Base-by-base conservation (phyloP, 2,113 vertebrate species). In the Acanthisitta chloris region DNA sequence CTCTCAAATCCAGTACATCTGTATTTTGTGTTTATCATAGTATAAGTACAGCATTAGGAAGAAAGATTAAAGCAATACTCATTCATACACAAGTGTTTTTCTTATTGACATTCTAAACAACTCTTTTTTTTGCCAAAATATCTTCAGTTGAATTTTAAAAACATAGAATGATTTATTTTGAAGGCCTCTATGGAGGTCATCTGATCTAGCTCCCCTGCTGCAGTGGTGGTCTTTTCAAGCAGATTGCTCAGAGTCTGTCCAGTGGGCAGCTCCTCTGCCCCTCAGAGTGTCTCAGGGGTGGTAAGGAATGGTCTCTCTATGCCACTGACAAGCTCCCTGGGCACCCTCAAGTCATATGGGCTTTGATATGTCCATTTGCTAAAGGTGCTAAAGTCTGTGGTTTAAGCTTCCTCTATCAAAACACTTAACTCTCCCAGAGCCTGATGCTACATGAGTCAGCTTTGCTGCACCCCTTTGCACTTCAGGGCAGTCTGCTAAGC, bases 261-360 rank as follows among this genome's bases (percentile, higher is more conserved):
- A 12, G 9, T 61, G 51, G 17, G 17, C 42, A 26, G 23, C 42
- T 77, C 0, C 1, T 42, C 52, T 23, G 25, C 25, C 46, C 67
- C 10, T 76, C 77, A 2, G 11, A 62, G 14, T 17, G 20, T 67
- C 69, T n/a, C 54, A 64, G 36, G 38, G 28, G 15, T 45, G 48
- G 11, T 4, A 26, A 25, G 14, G 23, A 36, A 78, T 52, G 43
- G 12, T 46, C 6, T 81, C 23, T 29, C 38, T 51, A 1, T 24
- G 23, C 38, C 36, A 36, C 0, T 26, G 52, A n/a, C 4, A 77
- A 67, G 2, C 29, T 46, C 51, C 17, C 21, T 81, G 46, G 58
- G 23, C 43, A 33, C 20, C 16, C 8, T 49, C 4, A 33, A 21
- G 20, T 40, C 11, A 0, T 9, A 23, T 0, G 4, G n/a, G 17